Conservation (phyloP, 2,113 vertebrate genomes). For the Trochalopteron elliotii region DNA sequence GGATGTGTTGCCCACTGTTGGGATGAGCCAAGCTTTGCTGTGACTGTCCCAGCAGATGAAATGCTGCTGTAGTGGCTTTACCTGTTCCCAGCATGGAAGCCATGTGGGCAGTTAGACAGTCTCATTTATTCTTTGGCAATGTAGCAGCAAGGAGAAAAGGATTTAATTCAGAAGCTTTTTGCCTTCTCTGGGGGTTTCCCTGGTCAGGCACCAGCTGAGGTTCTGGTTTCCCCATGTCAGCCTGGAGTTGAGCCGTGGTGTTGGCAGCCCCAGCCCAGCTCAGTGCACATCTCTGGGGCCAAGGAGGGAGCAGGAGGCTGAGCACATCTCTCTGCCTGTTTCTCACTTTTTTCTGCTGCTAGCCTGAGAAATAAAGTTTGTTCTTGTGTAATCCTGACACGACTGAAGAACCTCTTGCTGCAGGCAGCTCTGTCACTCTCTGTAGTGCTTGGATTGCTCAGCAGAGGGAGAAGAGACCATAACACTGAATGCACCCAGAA, state of each 20-base stretch:
- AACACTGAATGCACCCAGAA: neutral
- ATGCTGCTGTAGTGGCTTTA: neutral
- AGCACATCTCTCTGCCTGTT: fast-evolving
- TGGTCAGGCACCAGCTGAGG: neutral
- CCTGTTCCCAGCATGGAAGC: neutral
- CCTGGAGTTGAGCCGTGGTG: fast-evolving
- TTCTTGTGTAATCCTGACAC: neutral
- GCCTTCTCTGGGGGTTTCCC: neutral
- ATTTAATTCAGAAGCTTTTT: neutral
- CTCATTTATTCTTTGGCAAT: neutral
- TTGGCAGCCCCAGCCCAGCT: fast-evolving
- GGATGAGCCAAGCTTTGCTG: neutral
- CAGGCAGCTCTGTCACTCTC: neutral
- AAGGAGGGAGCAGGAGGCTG: neutral
- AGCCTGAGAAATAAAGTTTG: neutral
- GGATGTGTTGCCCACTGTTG: neutral
- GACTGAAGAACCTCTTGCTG: neutral
- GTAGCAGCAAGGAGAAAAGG: neutral
- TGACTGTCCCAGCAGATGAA: neutral
- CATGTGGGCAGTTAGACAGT: neutral
- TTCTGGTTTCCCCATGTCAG: fast-evolving
- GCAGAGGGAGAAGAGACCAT: constrained; percentile 54
- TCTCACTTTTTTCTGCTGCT: neutral
- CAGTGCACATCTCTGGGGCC: fast-evolving
- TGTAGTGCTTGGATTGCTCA: constrained; percentile 60